Evolutionary conservation across 2,113 vertebrate genomes (phyloP).

Genomic region (Aix galericulata): DNA sequence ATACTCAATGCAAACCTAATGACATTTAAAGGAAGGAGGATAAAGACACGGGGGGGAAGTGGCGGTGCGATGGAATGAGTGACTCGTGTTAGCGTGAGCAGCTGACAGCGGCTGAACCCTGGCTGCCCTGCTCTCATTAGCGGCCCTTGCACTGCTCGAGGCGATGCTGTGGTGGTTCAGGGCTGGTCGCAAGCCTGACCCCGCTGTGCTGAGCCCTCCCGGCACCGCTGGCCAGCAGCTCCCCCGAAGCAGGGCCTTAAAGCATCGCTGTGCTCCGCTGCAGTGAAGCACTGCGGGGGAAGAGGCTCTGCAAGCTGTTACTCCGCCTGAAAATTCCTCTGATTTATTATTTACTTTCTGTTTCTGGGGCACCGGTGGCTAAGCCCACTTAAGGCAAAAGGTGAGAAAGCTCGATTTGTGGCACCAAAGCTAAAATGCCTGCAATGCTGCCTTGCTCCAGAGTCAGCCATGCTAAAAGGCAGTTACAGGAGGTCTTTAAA

Average conservation of each 20-base stretch:
- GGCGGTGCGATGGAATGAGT: neutral
- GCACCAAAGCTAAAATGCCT: neutral
- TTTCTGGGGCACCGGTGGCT: neutral
- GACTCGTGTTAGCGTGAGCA: neutral
- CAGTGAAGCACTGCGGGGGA: neutral
- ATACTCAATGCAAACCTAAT: accelerated
- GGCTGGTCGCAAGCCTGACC: no score
- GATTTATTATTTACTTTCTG: neutral
- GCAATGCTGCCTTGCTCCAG: neutral
- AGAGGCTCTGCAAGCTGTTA: neutral
- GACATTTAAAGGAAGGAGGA: neutral
- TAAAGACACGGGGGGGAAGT: neutral
- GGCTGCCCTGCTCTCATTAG: accelerated
- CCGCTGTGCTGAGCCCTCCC: neutral
- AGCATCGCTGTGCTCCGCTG: accelerated
- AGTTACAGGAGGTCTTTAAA: neutral
- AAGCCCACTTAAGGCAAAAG: constrained; percentile 28
- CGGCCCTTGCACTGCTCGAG: neutral
- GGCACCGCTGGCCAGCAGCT: neutral
- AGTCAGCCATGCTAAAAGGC: accelerated
- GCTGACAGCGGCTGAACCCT: neutral
- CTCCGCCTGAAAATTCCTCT: neutral
- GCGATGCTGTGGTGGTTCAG: neutral
- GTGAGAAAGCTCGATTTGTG: neutral
- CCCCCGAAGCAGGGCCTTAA: accelerated